Evolutionary conservation across 53 echinoderm and acorn worm species (phyloP).

Genomic region (Mesocentrotus franciscanus): DNA sequence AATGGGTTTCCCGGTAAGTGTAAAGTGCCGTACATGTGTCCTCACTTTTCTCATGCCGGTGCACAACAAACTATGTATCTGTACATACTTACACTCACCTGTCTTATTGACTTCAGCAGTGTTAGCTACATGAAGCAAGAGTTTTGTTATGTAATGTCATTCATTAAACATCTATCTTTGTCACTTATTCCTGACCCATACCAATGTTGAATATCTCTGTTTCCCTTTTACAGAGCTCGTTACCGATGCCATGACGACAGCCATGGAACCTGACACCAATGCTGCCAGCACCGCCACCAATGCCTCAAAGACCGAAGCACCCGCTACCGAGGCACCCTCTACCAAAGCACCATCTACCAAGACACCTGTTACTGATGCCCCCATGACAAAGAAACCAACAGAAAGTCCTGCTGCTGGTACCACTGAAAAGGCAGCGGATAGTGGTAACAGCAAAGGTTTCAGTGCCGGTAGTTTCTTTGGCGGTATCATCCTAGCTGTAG

Average conservation of each 20-base stretch:
- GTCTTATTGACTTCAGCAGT: too few species aligned
- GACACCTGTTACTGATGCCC: not conserved
- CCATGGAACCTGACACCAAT: not conserved
- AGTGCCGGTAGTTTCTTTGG: constrained; percentile 67
- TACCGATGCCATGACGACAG: not conserved
- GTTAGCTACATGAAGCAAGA: too few species aligned
- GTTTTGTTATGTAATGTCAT: too few species aligned
- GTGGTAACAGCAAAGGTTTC: constrained; percentile 2
- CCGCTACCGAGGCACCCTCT: not conserved
- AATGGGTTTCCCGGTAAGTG: too few species aligned
- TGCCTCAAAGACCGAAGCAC: not conserved
- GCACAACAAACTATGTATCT: too few species aligned
- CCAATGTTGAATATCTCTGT: not conserved
- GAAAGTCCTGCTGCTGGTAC: constrained; percentile 27
- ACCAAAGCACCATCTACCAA: constrained; percentile 43
- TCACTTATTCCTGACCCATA: not conserved
- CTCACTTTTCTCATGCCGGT: too few species aligned
- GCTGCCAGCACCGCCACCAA: constrained; percentile 1
- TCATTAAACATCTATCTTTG: too few species aligned
- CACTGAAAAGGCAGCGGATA: not conserved
- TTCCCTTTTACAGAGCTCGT: not conserved
- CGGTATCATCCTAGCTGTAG: constrained; percentile 56
- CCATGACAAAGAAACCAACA: not conserved
- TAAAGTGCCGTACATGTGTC: too few species aligned
- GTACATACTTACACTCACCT: too few species aligned